Conservation (phyloP, 2,113 vertebrate species). For the Parus major region DNA sequence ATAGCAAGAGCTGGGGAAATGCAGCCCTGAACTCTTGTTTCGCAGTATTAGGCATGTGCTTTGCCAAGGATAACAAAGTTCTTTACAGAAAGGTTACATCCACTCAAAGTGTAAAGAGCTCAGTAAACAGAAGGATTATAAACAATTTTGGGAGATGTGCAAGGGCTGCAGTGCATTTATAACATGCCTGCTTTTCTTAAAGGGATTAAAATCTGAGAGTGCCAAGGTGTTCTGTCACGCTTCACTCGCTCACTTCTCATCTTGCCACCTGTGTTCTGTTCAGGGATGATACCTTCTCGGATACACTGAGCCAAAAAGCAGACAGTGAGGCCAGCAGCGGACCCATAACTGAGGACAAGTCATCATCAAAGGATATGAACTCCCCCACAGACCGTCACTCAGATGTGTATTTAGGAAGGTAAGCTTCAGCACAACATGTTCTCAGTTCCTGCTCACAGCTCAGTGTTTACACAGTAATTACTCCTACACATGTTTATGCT, state of each 20-base stretch:
- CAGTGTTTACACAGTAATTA: not conserved
- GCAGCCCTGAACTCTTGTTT: not conserved
- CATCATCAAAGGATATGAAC: conserved; percentile 88
- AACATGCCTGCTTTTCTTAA: not conserved
- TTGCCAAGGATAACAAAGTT: not conserved
- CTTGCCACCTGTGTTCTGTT: not conserved
- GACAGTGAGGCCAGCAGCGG: conserved; percentile 97
- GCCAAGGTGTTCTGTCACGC: not conserved
- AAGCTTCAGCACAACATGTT: not conserved
- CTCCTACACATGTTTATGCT: not conserved
- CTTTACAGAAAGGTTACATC: not conserved
- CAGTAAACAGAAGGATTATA: not conserved
- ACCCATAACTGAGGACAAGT: conserved; percentile 90
- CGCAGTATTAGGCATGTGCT: not conserved
- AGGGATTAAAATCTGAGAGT: not conserved
- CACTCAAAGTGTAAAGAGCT: not conserved
- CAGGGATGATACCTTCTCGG: conserved; percentile 97
- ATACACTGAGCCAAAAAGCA: conserved; percentile 95
- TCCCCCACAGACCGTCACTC: conserved; percentile 89
- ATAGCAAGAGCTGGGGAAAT: not conserved
- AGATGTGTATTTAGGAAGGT: conserved; percentile 88
- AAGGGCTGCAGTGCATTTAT: not conserved
- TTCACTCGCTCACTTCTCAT: not conserved
- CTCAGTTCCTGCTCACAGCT: not conserved
- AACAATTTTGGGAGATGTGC: not conserved